These are phyloP conservation scores for Acrossocheilus wenchowensis DNA, from an alignment of 2,797 vertebrate genomes.

Conservation along the genomic window DNA sequence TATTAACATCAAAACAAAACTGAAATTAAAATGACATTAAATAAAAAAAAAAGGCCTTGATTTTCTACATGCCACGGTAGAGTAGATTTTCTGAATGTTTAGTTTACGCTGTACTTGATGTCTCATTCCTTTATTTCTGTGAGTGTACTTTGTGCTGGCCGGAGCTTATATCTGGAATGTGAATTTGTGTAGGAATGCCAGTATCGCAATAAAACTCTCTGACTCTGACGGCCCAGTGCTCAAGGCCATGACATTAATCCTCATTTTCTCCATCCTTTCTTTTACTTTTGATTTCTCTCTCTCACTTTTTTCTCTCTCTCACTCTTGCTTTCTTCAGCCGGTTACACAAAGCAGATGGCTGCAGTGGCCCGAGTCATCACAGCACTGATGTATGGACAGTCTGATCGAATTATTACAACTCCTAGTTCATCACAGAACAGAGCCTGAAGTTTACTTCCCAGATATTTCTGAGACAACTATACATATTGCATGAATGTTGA, in stretches of 20 bases:
- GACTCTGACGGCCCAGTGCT: conserved; percentile 23
- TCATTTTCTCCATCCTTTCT: conserved; percentile 39
- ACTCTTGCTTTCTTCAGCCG: conserved; percentile 41
- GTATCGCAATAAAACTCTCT: conserved; percentile 32
- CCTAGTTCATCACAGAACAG: conserved; percentile 1
- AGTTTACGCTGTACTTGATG: conserved; percentile 6
- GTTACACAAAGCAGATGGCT: conserved; percentile 74
- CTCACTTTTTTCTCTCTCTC: conserved; percentile 5
- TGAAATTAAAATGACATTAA: not conserved
- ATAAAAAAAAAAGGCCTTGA: not conserved
- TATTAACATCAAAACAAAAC: not conserved
- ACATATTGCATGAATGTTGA: conserved; percentile 42
- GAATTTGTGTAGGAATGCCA: conserved; percentile 37
- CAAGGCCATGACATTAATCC: conserved; percentile 27
- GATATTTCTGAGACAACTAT: conserved; percentile 8
- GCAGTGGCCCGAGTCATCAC: conserved; percentile 57
- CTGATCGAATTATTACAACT: conserved; percentile 33
- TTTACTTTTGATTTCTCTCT: conserved; percentile 40
- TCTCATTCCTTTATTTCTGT: conserved; percentile 23
- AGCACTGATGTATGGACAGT: conserved; percentile 4
- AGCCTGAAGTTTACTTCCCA: conserved; percentile 13
- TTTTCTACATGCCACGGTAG: not conserved
- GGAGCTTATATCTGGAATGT: conserved; percentile 19
- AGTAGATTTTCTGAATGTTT: not conserved
- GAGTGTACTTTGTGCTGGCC: not conserved